Evolutionary conservation across 1,140 invertebrate genomes (phyloP).

Genomic region (Dreissena polymorpha): DNA sequence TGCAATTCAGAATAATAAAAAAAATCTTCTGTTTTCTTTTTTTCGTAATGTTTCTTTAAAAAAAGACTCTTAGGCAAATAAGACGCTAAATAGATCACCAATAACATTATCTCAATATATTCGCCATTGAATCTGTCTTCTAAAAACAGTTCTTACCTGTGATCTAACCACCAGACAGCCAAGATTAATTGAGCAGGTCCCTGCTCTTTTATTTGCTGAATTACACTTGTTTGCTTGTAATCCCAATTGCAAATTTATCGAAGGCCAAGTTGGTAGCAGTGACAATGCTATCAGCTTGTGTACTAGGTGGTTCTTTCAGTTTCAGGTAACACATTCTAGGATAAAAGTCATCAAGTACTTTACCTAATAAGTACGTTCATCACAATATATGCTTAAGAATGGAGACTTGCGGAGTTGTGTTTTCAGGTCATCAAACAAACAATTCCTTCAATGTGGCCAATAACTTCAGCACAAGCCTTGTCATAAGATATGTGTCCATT

Average conservation of each 20-base stretch:
- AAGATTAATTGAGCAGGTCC: slow-evolving; percentile 40
- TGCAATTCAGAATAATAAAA: too few relatives aligned
- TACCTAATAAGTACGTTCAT: neutral
- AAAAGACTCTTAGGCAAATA: slow-evolving; percentile 53
- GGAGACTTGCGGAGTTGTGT: neutral
- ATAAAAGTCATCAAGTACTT: slow-evolving; percentile 14
- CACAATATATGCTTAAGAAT: slow-evolving; percentile 20
- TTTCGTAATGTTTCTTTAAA: slow-evolving; percentile 56
- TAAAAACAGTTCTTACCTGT: slow-evolving; percentile 51
- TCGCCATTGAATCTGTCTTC: slow-evolving; percentile 55
- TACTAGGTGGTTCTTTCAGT: slow-evolving; percentile 11
- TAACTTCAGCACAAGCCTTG: slow-evolving; percentile 1
- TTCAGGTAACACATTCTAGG: slow-evolving; percentile 4
- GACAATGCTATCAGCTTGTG: slow-evolving; percentile 15
- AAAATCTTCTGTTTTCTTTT: too few relatives aligned
- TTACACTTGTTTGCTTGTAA: slow-evolving; percentile 32
- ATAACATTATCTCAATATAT: slow-evolving; percentile 52
- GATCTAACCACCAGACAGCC: slow-evolving; percentile 50
- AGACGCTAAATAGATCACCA: slow-evolving; percentile 27
- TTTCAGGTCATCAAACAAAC: slow-evolving; percentile 13
- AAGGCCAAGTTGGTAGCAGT: slow-evolving; percentile 2
- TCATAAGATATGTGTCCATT: slow-evolving; percentile 10
- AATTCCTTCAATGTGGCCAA: slow-evolving; percentile 8
- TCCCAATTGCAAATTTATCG: slow-evolving; percentile 13
- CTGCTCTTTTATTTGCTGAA: slow-evolving; percentile 22